Base-by-base conservation (phyloP, 2,113 vertebrate species). In the Daphoenositta chrysoptera region DNA sequence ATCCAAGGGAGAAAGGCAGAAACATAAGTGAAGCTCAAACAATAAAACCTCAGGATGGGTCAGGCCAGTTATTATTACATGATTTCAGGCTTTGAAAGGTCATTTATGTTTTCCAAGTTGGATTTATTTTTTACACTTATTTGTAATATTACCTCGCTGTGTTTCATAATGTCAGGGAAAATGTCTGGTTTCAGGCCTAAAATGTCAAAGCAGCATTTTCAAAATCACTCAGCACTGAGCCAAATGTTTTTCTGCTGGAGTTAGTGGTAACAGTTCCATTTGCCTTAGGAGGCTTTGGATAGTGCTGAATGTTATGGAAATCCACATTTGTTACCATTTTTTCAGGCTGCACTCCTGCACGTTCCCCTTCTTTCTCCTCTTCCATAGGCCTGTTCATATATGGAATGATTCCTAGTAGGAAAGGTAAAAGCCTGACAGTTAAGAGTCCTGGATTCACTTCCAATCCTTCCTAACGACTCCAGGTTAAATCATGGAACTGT, bases 101-200 rank as follows among this genome's bases (percentile, higher is more conserved):
- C 96, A 96, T 93, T 95, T 90, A 82, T 96, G 88, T 96, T 96
- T 97, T 96, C 89, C 92, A 96, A 94, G 86, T 71, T 94, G 96
- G 88, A 90, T 96, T 95, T 97, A 90, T 97, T 95, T 96, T 96
- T 95, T 95, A 72, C 92, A 81, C 69, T 95, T 95, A 89, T 95
- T 95, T 96, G 86, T 89, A 93, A 92, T 97, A 92, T 95, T 96
- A 93, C 95, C 93, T 95, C 4, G 15, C 83, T 84, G 48, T 92
- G 90, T 97, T 96, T 96, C 94, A 96, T 96, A 96, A 97, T 96
- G 94, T 96, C 96, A 96, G 92, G 92, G 61, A 93, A 97, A 95
- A 97, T 95, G 96, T 93, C 90, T 96, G 88, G 86, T 97, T 96
- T 95, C 76, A 92, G 94, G 92, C 88, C 83, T 77, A 93, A 97